Evolutionary conservation across 2,113 vertebrate genomes (phyloP), one percentile per base, ranked within the genome.

Genomic region (Gasterosteus nipponicus): DNA sequence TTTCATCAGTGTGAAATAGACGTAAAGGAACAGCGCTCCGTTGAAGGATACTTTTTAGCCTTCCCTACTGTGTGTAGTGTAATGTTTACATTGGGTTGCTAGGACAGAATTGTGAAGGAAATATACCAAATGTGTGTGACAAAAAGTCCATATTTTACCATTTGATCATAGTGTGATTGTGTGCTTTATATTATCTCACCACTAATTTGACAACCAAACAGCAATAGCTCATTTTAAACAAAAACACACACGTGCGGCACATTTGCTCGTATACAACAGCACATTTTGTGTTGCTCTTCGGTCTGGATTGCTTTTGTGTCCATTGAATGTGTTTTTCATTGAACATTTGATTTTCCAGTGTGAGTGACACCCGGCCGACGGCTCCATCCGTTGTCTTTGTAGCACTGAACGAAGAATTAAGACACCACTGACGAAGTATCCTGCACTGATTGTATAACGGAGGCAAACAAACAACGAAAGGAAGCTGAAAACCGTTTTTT

Each of bases 71-170:
- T 68, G 83, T 63, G 89, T 91, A 86, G 89, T 90, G 87, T 83
- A 81, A 90, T 89, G 92, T 92, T 93, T 92, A 92, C 92, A 91
- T 91, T 63, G 63, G 85, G 75, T 84, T 12, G 64, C 67, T 87
- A 81, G 78, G 68, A 81, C 77, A 68, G 73, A 75, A 69, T 77
- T 76, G 47, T 71, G 49, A 59, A 74, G 73, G 82, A 73, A 77
- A 90, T 33, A 82, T 73, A 80, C 87, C 87, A 92, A 88, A 87
- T 87, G 82, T 89, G 83, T 83, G 75, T 85, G 73, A 83, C 33
- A 67, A 83, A 82, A 79, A 67, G 42, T 73, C 51, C 78, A 66
- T 83, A 85, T 88, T 87, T 86, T 65, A 75, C 59, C 80, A 69
- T 84, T 83, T 80, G 29, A 73, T 80, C 65, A 71, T 42, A 82